Base-by-base conservation (phyloP, 2,888 invertebrate genomes). In the Troides aeacus region DNA sequence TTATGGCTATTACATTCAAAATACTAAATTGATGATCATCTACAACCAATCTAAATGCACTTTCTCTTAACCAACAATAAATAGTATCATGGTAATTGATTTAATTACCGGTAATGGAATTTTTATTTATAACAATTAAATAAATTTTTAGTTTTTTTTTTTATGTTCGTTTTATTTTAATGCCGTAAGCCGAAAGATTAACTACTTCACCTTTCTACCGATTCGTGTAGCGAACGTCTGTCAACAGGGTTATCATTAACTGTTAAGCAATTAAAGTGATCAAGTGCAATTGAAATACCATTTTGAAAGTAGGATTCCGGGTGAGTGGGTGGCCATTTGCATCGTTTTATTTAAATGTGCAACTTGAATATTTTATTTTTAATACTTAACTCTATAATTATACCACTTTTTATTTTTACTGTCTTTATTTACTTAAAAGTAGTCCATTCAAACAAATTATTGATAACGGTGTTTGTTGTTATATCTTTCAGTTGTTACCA, bases 201-300 rank as follows among this genome's bases (percentile, higher is more conserved):
- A 46, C 56, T 50, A 39, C 24, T 62, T 23, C 67, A 23, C 62
- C 69, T 65, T 64, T 62, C 57, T 57, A 42, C 69, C 4, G 64
- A 64, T 69, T 30, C 61, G 30, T 21, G 61, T n/a, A 18, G 42
- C 65, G 59, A 30, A 62, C 65, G 62, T 65, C 46, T 61, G 65
- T 65, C 69, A 62, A 65, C 65, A 57, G 56, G 56, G 62, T 69
- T 69, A 65, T 50, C 69, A 62, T 69, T 69, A 69, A 64, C 65
- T 65, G 65, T 69, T 58, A 57, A 58, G 61, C 58, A 65, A 65
- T 69, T 65, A 65, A 65, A 67, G 62, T 67, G 56, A 65, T 69
- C 64, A 69, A 69, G 65, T 46, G 56, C 65, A 69, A 69, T 69
- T 62, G 64, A 62, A 65, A 62, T 69, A 56, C 46, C 61, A 69